These are phyloP conservation scores for Amphimedon queenslandica DNA, from an alignment of 37 sponge, comb jelly and placozoan species.

Conservation along the genomic window DNA sequence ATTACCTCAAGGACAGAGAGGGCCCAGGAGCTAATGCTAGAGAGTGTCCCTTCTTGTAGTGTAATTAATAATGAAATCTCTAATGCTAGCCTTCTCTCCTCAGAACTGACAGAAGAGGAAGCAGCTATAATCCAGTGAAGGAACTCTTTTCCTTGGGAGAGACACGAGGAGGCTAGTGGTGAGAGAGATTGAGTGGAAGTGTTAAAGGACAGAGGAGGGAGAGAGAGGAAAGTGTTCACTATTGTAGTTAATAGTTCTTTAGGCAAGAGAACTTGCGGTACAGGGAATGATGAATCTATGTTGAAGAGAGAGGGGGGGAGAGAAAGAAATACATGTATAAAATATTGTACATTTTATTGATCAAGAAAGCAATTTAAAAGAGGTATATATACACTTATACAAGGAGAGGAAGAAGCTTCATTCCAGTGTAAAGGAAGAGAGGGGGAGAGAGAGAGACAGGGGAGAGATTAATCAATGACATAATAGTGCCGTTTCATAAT, in stretches of 20 bases:
- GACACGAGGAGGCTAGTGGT: conserved; percentile 16
- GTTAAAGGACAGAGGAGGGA: conserved; percentile 37
- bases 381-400: too few species aligned
- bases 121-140: conserved; percentile 39
- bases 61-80: conserved; percentile 55
- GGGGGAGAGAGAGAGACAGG: background rate
- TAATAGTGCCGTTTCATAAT: too few species aligned
- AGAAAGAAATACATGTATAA: too few species aligned
- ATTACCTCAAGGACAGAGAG: too few species aligned
- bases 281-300: background rate
- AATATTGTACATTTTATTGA: too few species aligned
- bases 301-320: too few species aligned
- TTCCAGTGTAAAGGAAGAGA: background rate
- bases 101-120: conserved; percentile 20
- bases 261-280: background rate
- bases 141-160: conserved; percentile 53
- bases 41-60: conserved; percentile 62
- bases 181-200: conserved; percentile 30
- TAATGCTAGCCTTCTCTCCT: conserved; percentile 60
- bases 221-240: background rate
- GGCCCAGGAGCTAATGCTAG: too few species aligned
- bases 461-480: background rate
- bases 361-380: too few species aligned
- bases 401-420: background rate
- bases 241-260: background rate